phyloP scores from a whole-genome alignment of 2,888 invertebrate species.

The Crossocerus cetratus region DNA sequence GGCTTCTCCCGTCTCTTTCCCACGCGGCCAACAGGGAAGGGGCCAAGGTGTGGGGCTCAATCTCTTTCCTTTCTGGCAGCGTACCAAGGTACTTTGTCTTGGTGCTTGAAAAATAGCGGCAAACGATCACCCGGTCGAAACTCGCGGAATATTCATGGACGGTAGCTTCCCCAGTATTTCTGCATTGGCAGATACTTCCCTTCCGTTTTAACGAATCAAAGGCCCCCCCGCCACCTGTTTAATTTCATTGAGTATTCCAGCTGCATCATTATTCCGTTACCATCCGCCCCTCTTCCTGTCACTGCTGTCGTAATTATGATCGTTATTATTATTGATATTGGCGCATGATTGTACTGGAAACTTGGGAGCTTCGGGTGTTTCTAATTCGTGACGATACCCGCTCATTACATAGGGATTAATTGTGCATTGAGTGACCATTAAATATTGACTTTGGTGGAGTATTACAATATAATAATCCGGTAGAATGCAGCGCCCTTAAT shows the following conservation, averaged over 20 bases:
- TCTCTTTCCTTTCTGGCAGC: constrained; percentile 31
- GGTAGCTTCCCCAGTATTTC: not conserved
- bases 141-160: constrained; percentile 40
- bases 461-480: too few species aligned
- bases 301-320: not conserved
- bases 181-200: constrained; percentile 3
- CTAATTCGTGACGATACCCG: constrained; percentile 6
- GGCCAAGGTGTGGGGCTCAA: constrained; percentile 6
- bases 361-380: constrained; percentile 1
- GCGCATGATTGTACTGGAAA: not conserved
- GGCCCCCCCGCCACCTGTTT: not conserved
- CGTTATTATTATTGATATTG: not conserved
- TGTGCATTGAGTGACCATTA: constrained; percentile 9
- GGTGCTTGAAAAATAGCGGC: constrained; percentile 34
- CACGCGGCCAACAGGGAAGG: not conserved
- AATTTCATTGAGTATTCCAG: not conserved
- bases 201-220: not conserved
- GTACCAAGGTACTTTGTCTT: constrained; percentile 37
- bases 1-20: constrained; percentile 1
- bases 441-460: too few species aligned
- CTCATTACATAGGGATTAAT: constrained; percentile 22
- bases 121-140: constrained; percentile 10
- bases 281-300: not conserved
- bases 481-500: too few species aligned
- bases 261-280: not conserved